Evolutionary conservation across 2,113 vertebrate species (phyloP).

Genomic region (Pongo abelii): DNA sequence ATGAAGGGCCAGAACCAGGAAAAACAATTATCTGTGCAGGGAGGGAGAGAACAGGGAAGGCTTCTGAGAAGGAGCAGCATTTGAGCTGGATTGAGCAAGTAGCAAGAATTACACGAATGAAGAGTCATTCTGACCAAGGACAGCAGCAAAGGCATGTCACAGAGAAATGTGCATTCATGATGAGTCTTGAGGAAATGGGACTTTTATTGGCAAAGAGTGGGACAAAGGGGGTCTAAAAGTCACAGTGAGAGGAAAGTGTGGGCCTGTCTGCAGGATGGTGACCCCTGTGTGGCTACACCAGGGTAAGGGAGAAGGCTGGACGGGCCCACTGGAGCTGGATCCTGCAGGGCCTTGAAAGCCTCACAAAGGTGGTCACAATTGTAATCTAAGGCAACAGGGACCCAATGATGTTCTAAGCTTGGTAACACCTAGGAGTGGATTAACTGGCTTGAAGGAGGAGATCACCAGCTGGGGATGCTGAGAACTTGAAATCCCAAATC

Average conservation of each 20-base stretch:
- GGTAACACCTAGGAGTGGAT: background rate
- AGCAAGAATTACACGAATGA: background rate
- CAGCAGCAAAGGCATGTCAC: background rate
- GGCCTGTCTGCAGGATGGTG: background rate
- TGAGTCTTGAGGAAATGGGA: background rate
- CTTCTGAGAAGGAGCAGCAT: background rate
- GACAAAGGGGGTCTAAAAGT: background rate
- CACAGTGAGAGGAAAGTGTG: accelerated
- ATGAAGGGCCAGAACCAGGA: background rate
- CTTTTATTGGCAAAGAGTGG: background rate
- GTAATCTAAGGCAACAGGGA: background rate
- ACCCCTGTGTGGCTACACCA: background rate
- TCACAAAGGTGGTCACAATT: background rate
- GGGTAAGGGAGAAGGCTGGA: background rate
- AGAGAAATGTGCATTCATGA: background rate
- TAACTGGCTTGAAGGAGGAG: background rate
- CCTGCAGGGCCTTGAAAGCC: background rate
- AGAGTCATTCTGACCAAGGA: background rate
- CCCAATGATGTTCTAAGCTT: background rate
- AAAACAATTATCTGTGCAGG: background rate
- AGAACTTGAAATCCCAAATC: background rate
- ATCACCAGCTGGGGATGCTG: background rate
- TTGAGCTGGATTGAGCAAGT: background rate
- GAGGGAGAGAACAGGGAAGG: background rate
- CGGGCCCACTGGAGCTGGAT: too few relatives aligned